These are phyloP conservation scores for Drosophila ananassae DNA, from an alignment of 1,140 invertebrate species.

Conservation along the genomic window DNA sequence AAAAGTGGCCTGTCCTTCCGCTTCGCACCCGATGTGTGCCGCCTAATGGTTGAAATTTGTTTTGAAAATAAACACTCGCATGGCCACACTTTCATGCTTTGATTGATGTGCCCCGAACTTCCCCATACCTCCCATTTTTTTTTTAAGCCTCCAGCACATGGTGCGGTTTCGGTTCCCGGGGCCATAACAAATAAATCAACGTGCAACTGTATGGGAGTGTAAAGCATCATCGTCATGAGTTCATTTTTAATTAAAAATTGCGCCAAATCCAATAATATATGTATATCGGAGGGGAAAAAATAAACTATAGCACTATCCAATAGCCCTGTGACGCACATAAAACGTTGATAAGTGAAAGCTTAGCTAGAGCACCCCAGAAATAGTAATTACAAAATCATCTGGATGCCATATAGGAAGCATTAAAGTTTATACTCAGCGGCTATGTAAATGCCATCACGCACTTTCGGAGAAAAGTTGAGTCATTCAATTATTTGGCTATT, in stretches of 20 bases:
- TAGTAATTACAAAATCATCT: slow-evolving; percentile 36
- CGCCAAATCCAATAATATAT: slow-evolving; percentile 22
- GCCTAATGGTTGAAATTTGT: slow-evolving; percentile 51
- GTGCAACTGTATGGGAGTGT: slow-evolving; percentile 5
- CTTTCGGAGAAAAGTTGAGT: slow-evolving; percentile 40
- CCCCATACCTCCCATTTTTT: not conserved
- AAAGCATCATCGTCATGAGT: slow-evolving; percentile 48
- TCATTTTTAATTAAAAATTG: slow-evolving; percentile 75
- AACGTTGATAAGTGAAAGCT: slow-evolving; percentile 64
- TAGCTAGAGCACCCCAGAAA: slow-evolving; percentile 7
- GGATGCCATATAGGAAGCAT: slow-evolving; percentile 10
- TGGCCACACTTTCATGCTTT: slow-evolving; percentile 68
- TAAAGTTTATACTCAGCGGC: not conserved
- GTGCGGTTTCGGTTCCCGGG: slow-evolving; percentile 23
- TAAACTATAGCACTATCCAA: slow-evolving; percentile 9
- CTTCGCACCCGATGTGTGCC: slow-evolving; percentile 19
- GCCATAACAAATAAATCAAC: slow-evolving; percentile 26
- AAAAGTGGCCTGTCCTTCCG: slow-evolving; percentile 44
- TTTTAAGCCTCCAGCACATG: slow-evolving; percentile 42
- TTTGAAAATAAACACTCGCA: slow-evolving; percentile 74
- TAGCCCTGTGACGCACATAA: slow-evolving; percentile 45
- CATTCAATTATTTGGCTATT: slow-evolving; percentile 75
- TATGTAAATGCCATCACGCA: slow-evolving; percentile 45
- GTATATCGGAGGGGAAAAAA: slow-evolving; percentile 11
- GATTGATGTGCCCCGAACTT: slow-evolving; percentile 63